Conservation (phyloP, 2,797 vertebrate genomes). For the Clarias pachynema region DNA sequence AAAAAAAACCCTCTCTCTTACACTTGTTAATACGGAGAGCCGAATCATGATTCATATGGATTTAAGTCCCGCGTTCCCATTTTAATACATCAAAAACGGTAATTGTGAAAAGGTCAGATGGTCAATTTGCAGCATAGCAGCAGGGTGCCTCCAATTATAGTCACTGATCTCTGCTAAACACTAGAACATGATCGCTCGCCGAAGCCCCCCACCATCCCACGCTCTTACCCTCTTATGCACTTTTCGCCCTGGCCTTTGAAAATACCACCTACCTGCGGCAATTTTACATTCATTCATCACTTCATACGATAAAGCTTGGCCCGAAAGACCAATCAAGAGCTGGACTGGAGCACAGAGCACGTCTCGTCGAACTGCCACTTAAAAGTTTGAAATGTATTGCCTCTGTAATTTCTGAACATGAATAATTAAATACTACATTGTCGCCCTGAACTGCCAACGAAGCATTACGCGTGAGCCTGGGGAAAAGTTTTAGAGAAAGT, state of each 20-base stretch:
- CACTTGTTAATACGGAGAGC: conserved; percentile 48
- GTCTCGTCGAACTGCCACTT: conserved; percentile 58
- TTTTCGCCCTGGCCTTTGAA: conserved; percentile 55
- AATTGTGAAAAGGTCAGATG: conserved; percentile 66
- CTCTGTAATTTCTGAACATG: conserved; percentile 32
- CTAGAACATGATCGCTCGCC: conserved; percentile 58
- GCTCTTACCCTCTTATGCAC: conserved; percentile 42
- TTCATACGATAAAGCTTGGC: conserved; percentile 66
- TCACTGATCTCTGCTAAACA: conserved; percentile 60
- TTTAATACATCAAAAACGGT: conserved; percentile 65
- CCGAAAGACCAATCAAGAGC: conserved; percentile 74
- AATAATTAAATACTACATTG: conserved; percentile 39
- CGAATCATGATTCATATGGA: conserved; percentile 60
- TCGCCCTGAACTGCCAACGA: conserved; percentile 24
- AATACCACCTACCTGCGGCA: conserved; percentile 60
- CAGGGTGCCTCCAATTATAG: conserved; percentile 60
- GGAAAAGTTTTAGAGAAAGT: conserved; percentile 18
- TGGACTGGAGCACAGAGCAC: conserved; percentile 56
- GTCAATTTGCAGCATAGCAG: conserved; percentile 60
- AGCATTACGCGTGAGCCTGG: conserved; percentile 11
- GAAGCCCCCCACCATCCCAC: conserved; percentile 57
- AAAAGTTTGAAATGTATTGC: conserved; percentile 41
- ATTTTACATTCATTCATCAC: conserved; percentile 61
- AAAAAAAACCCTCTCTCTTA: conserved; percentile 35
- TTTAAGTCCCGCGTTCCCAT: conserved; percentile 57